phyloP scores from a whole-genome alignment of 2,888 invertebrate species.

The Trichogramma evanescens region DNA sequence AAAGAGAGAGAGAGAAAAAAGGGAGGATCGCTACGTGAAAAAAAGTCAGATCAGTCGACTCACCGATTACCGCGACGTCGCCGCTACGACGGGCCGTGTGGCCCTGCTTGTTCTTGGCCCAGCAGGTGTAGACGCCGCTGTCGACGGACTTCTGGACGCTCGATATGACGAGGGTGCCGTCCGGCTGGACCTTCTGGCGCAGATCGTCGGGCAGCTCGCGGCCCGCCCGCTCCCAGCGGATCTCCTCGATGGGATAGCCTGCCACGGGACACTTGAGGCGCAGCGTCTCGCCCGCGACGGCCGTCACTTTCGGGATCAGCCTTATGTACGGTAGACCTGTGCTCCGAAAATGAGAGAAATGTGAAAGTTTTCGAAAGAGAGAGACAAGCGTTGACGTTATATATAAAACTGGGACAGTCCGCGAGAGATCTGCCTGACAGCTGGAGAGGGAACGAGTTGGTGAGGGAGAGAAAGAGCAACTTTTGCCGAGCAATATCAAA shows the following conservation, averaged over 20 bases:
- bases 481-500: too few species aligned
- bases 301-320: conserved; percentile 72
- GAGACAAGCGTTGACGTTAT: neutral
- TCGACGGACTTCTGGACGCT: conserved; percentile 69
- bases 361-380: neutral
- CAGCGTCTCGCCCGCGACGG: conserved; percentile 70
- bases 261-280: conserved; percentile 74
- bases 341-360: conserved; percentile 16
- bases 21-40: neutral
- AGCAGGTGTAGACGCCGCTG: conserved; percentile 74
- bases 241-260: conserved; percentile 73
- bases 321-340: conserved; percentile 72
- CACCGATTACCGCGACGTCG: conserved; percentile 72
- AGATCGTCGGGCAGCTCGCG: conserved; percentile 71
- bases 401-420: too few species aligned
- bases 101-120: conserved; percentile 71
- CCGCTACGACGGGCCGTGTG: conserved; percentile 67
- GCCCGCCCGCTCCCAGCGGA: conserved; percentile 72
- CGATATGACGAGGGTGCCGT: conserved; percentile 68
- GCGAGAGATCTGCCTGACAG: too few species aligned
- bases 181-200: conserved; percentile 65
- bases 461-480: too few species aligned
- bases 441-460: too few species aligned
- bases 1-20: neutral
- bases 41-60: conserved; percentile 36